Evolutionary conservation across 1,140 invertebrate genomes (phyloP).

Genomic region (Drosophila bocqueti): DNA sequence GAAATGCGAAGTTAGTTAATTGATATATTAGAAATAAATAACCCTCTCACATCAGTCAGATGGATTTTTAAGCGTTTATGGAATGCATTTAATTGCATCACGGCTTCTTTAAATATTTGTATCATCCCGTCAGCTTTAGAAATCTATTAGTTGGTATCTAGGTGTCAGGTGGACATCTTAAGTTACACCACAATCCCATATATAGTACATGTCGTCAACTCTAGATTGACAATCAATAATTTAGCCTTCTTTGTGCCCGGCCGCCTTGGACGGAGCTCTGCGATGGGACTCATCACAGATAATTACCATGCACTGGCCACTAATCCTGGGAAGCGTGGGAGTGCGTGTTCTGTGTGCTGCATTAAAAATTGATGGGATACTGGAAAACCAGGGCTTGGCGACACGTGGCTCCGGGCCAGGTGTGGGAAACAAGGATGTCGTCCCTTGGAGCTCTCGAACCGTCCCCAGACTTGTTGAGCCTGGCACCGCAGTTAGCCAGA

Average conservation of each 20-base stretch:
- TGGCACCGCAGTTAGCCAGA: slow-evolving; percentile 2
- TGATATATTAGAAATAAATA: no score
- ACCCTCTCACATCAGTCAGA: neutral
- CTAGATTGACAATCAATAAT: slow-evolving; percentile 52
- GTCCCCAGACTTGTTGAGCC: slow-evolving; percentile 43
- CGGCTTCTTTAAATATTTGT: neutral
- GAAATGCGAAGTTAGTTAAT: neutral
- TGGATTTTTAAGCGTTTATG: neutral
- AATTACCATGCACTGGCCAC: slow-evolving; percentile 48
- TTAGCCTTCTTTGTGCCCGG: slow-evolving; percentile 21
- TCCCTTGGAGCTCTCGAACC: neutral
- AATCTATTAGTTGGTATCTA: slow-evolving; percentile 21
- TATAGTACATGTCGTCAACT: slow-evolving; percentile 6
- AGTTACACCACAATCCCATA: slow-evolving; percentile 7
- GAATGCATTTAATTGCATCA: neutral
- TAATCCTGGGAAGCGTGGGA: slow-evolving; percentile 49
- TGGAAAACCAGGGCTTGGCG: slow-evolving; percentile 44
- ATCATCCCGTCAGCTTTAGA: neutral
- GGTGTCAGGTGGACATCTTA: slow-evolving; percentile 19
- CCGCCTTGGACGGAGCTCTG: slow-evolving; percentile 9
- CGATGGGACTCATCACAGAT: slow-evolving; percentile 46
- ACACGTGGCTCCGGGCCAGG: slow-evolving; percentile 38
- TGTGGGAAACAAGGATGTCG: slow-evolving; percentile 25
- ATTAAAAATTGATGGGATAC: slow-evolving; percentile 65
- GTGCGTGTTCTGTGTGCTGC: slow-evolving; percentile 22